A percentile compares a stretch with the other conserved stretches of the same genome.
These are phyloP conservation scores for Neomonachus schauinslandi DNA, from an alignment of 2,113 vertebrate species.

Conservation along the genomic window DNA sequence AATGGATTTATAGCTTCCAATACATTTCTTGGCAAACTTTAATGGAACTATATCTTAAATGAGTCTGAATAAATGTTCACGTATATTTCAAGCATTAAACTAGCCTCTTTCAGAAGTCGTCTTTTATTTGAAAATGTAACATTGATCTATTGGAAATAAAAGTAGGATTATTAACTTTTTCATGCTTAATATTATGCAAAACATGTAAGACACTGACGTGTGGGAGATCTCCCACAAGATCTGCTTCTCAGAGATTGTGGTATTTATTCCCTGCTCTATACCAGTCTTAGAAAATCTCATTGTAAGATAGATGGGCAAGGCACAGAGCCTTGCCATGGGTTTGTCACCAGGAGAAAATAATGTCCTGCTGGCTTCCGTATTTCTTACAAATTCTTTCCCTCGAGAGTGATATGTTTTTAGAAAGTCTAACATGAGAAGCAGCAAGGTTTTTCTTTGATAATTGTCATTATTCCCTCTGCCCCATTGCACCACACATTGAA, in stretches of 20 bases:
- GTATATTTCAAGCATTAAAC: not conserved
- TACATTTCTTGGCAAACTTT: not conserved
- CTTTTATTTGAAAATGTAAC: conserved; percentile 19
- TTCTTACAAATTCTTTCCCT: conserved; percentile 11
- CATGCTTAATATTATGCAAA: not conserved
- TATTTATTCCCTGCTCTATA: not conserved
- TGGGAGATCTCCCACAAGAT: not conserved
- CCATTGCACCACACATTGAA: not conserved
- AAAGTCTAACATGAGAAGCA: not conserved
- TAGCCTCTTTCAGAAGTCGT: not conserved
- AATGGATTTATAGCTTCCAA: not conserved
- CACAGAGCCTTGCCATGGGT: not conserved
- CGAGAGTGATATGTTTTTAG: not conserved
- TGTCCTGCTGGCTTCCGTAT: not conserved
- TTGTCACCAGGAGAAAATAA: not conserved
- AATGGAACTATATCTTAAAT: conserved; percentile 4
- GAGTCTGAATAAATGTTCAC: not conserved
- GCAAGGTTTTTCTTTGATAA: not conserved
- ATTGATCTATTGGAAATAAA: not conserved
- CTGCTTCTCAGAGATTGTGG: not conserved
- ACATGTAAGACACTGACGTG: not conserved
- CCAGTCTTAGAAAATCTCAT: not conserved
- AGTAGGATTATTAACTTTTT: not conserved
- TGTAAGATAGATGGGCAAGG: not conserved
- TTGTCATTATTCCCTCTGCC: not conserved